phyloP scores from a whole-genome alignment of 2,797 vertebrate species.

The Gymnothorax reevesii region DNA sequence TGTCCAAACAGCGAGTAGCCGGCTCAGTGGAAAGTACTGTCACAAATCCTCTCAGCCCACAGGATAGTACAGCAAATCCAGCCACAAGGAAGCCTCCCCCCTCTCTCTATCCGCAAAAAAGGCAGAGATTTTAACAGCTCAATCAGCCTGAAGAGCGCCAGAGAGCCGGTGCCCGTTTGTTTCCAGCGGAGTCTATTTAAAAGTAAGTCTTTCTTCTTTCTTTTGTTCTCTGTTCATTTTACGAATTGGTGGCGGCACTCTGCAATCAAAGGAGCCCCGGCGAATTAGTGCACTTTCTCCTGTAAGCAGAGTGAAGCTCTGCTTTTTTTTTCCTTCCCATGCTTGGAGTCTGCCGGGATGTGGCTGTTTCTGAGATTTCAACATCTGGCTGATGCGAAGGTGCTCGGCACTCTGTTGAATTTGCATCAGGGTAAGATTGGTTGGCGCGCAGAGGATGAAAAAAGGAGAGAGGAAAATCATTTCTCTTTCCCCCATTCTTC shows the following conservation, averaged over 20 bases:
- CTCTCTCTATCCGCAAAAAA: slow-evolving; percentile 2
- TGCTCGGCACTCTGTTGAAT: slow-evolving; percentile 8
- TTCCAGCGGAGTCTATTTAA: slow-evolving; percentile 31
- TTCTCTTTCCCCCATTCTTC: neutral
- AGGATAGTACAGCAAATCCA: slow-evolving; percentile 36
- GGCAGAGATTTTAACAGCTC: slow-evolving; percentile 46
- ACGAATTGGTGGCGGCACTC: neutral
- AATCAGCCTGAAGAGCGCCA: slow-evolving; percentile 46
- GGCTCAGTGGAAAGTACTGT: slow-evolving; percentile 33
- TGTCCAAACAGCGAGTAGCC: slow-evolving; percentile 36
- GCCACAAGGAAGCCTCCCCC: slow-evolving; percentile 12
- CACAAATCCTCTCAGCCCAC: slow-evolving; percentile 41
- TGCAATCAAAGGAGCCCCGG: slow-evolving; percentile 6
- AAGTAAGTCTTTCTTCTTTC: slow-evolving; percentile 47
- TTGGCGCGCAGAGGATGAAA: slow-evolving; percentile 5
- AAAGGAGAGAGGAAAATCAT: neutral
- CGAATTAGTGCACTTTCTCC: slow-evolving; percentile 13
- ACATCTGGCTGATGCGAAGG: neutral
- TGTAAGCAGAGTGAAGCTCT: slow-evolving; percentile 8
- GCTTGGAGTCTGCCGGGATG: neutral
- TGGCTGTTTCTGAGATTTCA: neutral
- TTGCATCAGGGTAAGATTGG: slow-evolving; percentile 12
- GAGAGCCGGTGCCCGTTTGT: slow-evolving; percentile 30
- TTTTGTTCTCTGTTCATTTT: slow-evolving; percentile 28
- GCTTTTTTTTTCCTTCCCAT: neutral